These are phyloP conservation scores for Trichogramma dendrolimi DNA, from an alignment of 2,888 invertebrate species.

Conservation along the genomic window DNA sequence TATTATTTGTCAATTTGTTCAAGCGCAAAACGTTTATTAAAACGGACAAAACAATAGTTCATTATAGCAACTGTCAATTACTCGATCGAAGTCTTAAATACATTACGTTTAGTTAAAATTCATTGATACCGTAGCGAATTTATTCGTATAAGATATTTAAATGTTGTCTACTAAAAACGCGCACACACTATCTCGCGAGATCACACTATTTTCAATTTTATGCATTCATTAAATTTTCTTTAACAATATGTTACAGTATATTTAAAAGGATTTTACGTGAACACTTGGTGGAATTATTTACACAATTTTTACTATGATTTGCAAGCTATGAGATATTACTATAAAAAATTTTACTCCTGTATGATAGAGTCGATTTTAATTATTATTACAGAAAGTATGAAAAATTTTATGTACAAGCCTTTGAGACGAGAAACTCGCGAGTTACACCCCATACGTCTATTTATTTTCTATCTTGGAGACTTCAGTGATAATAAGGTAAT, in stretches of 20 bases:
- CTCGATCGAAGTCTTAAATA: too few species aligned
- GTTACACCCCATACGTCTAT: slow-evolving; percentile 1
- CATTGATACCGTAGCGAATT: too few species aligned
- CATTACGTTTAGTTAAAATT: too few species aligned
- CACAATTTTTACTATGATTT: slow-evolving; percentile 17
- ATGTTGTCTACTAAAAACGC: slow-evolving; percentile 21
- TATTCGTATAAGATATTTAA: slow-evolving; percentile 13
- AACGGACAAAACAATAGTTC: slow-evolving; percentile 15
- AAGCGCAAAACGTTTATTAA: slow-evolving; percentile 20
- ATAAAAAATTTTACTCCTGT: too few species aligned
- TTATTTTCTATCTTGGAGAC: too few species aligned
- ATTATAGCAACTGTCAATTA: too few species aligned
- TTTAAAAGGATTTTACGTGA: slow-evolving; percentile 26
- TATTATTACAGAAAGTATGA: slow-evolving; percentile 17
- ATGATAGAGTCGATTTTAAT: too few species aligned
- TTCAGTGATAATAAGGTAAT: too few species aligned
- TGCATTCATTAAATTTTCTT: slow-evolving; percentile 9
- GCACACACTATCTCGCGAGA: slow-evolving; percentile 6
- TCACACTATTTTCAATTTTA: slow-evolving; percentile 20
- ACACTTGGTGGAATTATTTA: slow-evolving; percentile 29
- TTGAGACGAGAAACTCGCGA: slow-evolving; percentile 9
- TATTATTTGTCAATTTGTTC: slow-evolving; percentile 16
- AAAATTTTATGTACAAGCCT: slow-evolving; percentile 13
- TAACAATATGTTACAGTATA: slow-evolving; percentile 25
- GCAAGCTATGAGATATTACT: too few species aligned